Percentiles rank a stretch among this genome's conserved stretches.
phyloP scores from a whole-genome alignment of 2,888 invertebrate species.

The Eupithecia subfuscata region DNA sequence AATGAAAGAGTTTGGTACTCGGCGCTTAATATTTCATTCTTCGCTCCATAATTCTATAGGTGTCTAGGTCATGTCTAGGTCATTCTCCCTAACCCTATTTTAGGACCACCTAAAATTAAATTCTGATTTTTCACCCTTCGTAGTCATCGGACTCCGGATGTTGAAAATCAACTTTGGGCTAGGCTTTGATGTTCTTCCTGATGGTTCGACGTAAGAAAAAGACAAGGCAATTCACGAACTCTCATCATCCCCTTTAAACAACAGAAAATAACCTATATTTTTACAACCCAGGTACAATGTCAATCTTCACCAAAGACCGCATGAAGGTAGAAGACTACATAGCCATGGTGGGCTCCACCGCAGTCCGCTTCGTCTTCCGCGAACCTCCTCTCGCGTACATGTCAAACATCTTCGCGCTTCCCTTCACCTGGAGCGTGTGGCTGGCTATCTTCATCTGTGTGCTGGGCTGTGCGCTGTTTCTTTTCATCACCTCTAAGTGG shows the following conservation, averaged over 20 bases:
- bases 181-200: too few relatives aligned
- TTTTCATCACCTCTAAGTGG: constrained; percentile 79
- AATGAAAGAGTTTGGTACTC: too few relatives aligned
- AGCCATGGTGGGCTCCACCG: constrained; percentile 81
- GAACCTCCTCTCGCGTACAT: constrained; percentile 87
- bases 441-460: constrained; percentile 80
- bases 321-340: constrained; percentile 80
- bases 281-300: constrained; percentile 64
- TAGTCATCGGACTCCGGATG: too few relatives aligned
- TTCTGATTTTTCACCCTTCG: too few relatives aligned
- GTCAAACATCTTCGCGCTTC: constrained; percentile 86
- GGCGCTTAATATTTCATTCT: too few relatives aligned
- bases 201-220: too few relatives aligned
- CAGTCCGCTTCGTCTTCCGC: constrained; percentile 85
- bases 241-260: background rate
- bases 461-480: constrained; percentile 70
- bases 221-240: too few relatives aligned
- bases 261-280: background rate
- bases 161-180: too few relatives aligned
- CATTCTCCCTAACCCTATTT: too few relatives aligned
- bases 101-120: too few relatives aligned
- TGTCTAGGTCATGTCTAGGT: too few relatives aligned
- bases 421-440: constrained; percentile 87
- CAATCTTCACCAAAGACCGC: constrained; percentile 75
- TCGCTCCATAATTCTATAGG: too few relatives aligned